Conservation (phyloP, 2,797 vertebrate species). For the Aphelocoma californica region DNA sequence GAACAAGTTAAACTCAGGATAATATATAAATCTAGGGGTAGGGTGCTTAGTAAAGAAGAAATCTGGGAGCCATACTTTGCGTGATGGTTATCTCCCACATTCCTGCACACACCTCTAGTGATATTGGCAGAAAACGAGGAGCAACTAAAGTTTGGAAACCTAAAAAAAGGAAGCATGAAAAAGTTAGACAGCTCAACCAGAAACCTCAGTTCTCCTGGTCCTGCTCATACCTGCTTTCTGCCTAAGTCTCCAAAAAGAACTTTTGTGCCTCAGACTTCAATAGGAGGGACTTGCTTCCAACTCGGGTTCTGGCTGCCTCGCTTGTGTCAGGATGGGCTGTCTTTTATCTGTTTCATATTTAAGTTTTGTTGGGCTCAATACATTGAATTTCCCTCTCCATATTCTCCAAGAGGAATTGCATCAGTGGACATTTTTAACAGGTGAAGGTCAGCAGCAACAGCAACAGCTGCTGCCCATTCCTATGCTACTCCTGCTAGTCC, state of each 20-base stretch:
- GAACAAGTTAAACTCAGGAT: not conserved
- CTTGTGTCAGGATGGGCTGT: not conserved
- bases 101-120: not conserved
- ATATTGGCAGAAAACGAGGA: not conserved
- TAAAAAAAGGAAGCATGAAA: not conserved
- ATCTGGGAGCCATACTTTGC: not conserved
- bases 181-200: not conserved
- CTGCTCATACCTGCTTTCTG: not conserved
- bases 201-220: not conserved
- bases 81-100: not conserved
- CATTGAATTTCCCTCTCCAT: not conserved
- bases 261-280: not conserved
- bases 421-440: not conserved
- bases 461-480: not conserved
- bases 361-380: not conserved
- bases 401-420: not conserved
- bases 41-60: not conserved
- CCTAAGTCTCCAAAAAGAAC: not conserved
- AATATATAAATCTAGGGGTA: not conserved
- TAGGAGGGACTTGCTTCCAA: not conserved
- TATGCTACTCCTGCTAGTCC: not conserved
- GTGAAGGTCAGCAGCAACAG: not conserved
- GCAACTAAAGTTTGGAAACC: not conserved
- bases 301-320: not conserved
- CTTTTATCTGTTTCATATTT: not conserved